phyloP scores from a whole-genome alignment of 1,140 invertebrate species.

The Argopecten irradians region DNA sequence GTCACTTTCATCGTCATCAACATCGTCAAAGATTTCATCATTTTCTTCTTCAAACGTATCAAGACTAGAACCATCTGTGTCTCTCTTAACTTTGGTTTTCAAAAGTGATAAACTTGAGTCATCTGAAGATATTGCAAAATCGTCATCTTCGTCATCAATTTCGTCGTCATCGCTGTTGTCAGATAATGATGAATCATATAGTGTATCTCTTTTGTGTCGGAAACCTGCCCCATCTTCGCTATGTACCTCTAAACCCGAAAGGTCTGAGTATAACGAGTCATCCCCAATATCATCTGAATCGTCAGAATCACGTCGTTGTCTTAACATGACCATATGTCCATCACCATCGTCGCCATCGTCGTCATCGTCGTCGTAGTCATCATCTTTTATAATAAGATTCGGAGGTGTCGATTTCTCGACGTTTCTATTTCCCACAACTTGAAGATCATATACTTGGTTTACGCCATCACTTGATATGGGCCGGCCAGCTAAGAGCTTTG shows the following conservation, averaged over 20 bases:
- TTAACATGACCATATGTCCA: background rate
- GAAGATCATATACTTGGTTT: background rate
- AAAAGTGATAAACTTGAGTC: background rate
- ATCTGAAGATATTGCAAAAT: background rate
- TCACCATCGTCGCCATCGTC: background rate
- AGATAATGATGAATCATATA: background rate
- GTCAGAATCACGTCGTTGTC: background rate
- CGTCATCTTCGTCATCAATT: background rate
- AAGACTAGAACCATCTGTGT: background rate
- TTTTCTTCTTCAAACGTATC: background rate
- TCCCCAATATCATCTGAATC: background rate
- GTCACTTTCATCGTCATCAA: background rate
- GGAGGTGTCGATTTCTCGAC: background rate
- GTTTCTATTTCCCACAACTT: background rate
- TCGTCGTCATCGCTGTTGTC: background rate
- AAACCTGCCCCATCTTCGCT: background rate
- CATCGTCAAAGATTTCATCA: slow-evolving; percentile 9
- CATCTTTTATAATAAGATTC: background rate
- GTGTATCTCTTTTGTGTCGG: background rate
- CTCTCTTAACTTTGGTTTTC: background rate
- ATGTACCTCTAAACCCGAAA: background rate
- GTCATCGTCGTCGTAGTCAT: background rate
- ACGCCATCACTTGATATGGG: background rate
- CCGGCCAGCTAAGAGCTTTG: background rate
- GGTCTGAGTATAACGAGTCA: background rate